Base-by-base conservation (phyloP, 2,888 invertebrate species). In the Hirtodrosophila confusa region DNA sequence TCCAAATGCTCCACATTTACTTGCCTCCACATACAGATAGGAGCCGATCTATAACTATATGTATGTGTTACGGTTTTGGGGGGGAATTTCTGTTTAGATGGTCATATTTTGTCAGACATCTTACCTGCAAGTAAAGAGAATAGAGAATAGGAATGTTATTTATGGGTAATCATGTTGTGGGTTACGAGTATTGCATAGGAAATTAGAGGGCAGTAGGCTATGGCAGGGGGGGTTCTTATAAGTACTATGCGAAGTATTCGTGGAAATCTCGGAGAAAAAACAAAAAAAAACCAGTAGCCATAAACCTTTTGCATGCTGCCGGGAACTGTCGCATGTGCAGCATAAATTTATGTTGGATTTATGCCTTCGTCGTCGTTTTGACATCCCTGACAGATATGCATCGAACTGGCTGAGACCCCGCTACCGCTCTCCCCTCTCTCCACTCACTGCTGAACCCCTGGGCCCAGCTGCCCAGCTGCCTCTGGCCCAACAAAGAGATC, bases 311-410 rank as follows among this genome's bases (percentile, higher is more conserved):
- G 39, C 41, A 49, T 31, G 29, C 47, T 33, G 10, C n/a, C 24
- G 41, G 43, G 70, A 61, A 75, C 76, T 75, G 69, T 53, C 69
- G 77, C 84, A 79, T 83, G 84, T 76, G 78, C 82, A 72, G 75
- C 75, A 85, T 80, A 85, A 85, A 78, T 85, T 75, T 85, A 63
- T 70, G 44, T 44, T 57, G 60, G 55, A 64, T 58, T 73, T 71
- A 63, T 60, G 71, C 48, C 61, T 55, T 54, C 3, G 51, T 43
- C 72, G 69, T 72, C 78, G 69, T 80, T 85, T 86, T 86, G 88
- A 88, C 88, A 83, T 78, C 76, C 63, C 69, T 77, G 88, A 75
- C 79, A 84, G 85, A 85, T 85, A 85, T 88, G 80, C 85, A 85
- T 85, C 78, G 62, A 39, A 24, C 11, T 9, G 39, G 51, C 36